Conservation (phyloP, 2,888 invertebrate species). For the Monochamus alternatus region DNA sequence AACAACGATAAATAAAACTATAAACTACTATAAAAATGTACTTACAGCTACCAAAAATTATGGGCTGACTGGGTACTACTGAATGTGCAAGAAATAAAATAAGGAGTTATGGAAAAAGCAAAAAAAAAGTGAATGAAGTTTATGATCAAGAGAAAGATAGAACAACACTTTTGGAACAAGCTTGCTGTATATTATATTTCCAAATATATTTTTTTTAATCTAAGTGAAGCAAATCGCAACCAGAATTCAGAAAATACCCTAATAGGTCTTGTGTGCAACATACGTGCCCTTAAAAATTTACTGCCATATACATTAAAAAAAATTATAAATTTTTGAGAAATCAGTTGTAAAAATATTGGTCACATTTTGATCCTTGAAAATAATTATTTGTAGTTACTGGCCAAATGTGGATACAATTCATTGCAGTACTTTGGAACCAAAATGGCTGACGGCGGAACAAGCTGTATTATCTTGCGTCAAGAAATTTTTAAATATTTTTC, state of each 20-base stretch:
- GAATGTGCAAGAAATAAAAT: slow-evolving; percentile 28
- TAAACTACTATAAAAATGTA: slow-evolving; percentile 36
- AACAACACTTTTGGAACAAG: no score
- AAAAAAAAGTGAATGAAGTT: slow-evolving; percentile 6
- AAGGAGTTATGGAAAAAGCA: slow-evolving; percentile 12
- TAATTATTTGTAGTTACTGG: no score
- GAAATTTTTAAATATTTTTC: no score
- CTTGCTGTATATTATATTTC: no score
- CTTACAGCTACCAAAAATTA: slow-evolving; percentile 41
- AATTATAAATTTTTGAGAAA: no score
- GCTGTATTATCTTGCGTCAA: no score
- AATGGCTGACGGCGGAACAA: no score
- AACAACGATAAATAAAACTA: slow-evolving; percentile 31
- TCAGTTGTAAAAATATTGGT: no score
- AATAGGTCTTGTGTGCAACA: background rate
- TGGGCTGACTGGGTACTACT: slow-evolving; percentile 31
- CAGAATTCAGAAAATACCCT: background rate
- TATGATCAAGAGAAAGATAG: slow-evolving; percentile 11
- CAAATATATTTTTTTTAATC: background rate
- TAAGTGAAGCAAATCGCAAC: background rate
- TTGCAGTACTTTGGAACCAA: no score
- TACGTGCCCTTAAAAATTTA: background rate
- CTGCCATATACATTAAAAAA: no score
- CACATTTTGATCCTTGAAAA: no score
- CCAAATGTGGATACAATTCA: no score